Evolutionary conservation across 2,888 invertebrate genomes (phyloP).

Genomic region (Cryptocephalus primarius): DNA sequence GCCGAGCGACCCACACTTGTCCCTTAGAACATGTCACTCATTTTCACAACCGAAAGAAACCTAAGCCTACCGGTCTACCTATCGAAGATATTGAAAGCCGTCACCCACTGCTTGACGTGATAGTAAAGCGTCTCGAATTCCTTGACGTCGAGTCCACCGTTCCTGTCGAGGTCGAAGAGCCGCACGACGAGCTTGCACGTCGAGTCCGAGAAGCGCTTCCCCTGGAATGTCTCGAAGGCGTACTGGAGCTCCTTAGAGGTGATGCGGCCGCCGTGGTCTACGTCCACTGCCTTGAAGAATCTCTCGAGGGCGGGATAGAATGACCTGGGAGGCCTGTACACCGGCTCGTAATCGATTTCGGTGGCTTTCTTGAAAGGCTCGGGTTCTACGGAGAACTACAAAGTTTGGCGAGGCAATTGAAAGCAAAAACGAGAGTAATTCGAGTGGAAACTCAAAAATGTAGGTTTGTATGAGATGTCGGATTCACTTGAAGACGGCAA

Average conservation of each 20-base stretch:
- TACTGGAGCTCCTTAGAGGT: constrained; percentile 28
- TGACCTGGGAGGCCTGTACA: neutral
- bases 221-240: constrained; percentile 30
- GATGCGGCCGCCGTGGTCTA: constrained; percentile 24
- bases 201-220: constrained; percentile 27
- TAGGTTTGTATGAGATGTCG: no score
- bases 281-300: constrained; percentile 25
- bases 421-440: no score
- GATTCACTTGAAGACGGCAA: no score
- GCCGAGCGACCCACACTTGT: constrained; percentile 25
- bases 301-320: constrained; percentile 25
- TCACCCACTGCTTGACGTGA: constrained; percentile 30
- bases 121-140: constrained; percentile 32
- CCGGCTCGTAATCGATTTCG: neutral
- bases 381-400: no score
- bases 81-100: constrained; percentile 29
- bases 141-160: constrained; percentile 29
- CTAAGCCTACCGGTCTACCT: neutral
- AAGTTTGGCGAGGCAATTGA: no score
- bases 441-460: no score
- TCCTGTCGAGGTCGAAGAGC: constrained; percentile 30
- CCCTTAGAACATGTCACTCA: constrained; percentile 3
- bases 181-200: constrained; percentile 32
- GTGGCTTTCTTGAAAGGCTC: no score
- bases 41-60: no score